Percentiles rank a stretch among this genome's conserved stretches.
Conservation (phyloP, 2,113 vertebrate genomes). For the Campylomormyrus numenius region DNA sequence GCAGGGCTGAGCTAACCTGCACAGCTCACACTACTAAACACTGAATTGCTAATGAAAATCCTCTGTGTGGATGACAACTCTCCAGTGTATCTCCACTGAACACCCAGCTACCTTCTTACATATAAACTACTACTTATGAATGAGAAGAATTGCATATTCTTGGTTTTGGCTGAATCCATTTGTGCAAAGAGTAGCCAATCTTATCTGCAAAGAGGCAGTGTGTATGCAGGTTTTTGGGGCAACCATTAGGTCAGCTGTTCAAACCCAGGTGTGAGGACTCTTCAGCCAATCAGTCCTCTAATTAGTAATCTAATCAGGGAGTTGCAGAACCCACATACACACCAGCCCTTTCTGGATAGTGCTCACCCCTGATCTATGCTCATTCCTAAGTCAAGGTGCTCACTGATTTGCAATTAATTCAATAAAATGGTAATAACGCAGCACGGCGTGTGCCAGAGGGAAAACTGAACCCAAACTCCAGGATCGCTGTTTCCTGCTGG, state of each 20-base stretch:
- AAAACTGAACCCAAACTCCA: too few species aligned
- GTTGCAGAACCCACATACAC: not conserved
- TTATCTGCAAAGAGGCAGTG: not conserved
- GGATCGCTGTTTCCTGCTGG: not conserved
- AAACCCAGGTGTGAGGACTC: not conserved
- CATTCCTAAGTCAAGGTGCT: not conserved
- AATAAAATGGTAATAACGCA: not conserved
- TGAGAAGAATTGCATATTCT: not conserved
- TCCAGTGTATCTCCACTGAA: not conserved
- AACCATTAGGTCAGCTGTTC: not conserved
- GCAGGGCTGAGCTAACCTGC: not conserved
- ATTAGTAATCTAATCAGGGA: not conserved
- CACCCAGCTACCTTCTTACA: not conserved
- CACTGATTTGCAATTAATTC: not conserved
- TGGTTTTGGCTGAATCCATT: not conserved
- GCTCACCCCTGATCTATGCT: not conserved
- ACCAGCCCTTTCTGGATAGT: not conserved
- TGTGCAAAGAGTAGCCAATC: not conserved
- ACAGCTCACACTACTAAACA: not conserved
- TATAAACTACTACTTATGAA: not conserved
- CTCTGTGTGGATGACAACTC: not conserved
- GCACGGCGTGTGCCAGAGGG: not conserved
- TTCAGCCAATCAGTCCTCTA: not conserved
- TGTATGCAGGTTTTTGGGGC: not conserved
- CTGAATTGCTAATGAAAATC: conserved; percentile 2